Conservation (phyloP, 2,113 vertebrate species). For the Plotosus lineatus region DNA sequence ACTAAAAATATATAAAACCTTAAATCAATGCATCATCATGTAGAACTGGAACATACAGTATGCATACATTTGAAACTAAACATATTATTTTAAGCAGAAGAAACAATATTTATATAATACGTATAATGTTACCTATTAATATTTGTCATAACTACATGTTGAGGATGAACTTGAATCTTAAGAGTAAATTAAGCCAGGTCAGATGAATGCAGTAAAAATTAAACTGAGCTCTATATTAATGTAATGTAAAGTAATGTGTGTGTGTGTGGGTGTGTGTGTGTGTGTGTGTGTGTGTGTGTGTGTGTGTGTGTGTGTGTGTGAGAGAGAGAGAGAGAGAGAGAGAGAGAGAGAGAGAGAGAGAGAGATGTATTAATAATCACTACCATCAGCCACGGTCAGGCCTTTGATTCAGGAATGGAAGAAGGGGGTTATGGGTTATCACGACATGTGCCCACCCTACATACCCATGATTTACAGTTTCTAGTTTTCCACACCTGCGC, state of each 20-base stretch:
- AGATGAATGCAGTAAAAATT: not conserved
- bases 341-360: not conserved
- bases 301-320: not conserved
- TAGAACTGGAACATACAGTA: not conserved
- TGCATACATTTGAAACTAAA: not conserved
- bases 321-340: not conserved
- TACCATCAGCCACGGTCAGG: constrained; percentile 53
- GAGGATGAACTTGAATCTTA: not conserved
- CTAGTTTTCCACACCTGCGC: constrained; percentile 45
- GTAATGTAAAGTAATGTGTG: too few relatives aligned
- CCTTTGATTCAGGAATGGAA: constrained; percentile 6
- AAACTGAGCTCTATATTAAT: not conserved
- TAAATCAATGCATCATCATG: not conserved
- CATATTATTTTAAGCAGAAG: too few relatives aligned
- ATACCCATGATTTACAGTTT: constrained; percentile 45
- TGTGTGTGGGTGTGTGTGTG: not conserved
- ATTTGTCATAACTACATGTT: not conserved
- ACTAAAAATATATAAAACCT: not conserved
- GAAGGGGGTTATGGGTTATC: constrained; percentile 11
- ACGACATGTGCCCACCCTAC: not conserved
- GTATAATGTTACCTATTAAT: too few relatives aligned
- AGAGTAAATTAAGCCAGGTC: not conserved
- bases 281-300: constrained; percentile 2
- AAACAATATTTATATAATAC: too few relatives aligned
- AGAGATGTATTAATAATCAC: constrained; percentile 58